A percentile compares a stretch with the other conserved stretches of the same genome.
phyloP scores from a whole-genome alignment of 1,140 invertebrate genomes.

The Drosophila asahinai region DNA sequence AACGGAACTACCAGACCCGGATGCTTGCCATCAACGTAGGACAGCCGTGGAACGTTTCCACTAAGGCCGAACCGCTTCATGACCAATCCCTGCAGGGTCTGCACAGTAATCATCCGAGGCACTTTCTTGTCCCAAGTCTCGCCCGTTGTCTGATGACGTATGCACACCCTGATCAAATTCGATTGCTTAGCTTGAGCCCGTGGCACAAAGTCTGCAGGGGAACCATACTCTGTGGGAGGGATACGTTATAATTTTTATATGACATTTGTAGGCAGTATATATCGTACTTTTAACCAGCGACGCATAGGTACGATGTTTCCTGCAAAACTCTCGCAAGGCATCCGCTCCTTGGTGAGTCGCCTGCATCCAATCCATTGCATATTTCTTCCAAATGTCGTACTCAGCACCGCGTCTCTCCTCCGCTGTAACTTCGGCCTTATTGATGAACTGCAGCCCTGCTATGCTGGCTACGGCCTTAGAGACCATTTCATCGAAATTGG shows the following conservation, averaged over 20 bases:
- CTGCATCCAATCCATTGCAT: conserved; percentile 90
- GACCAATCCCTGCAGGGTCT: conserved; percentile 88
- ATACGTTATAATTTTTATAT: conserved; percentile 1
- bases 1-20: conserved; percentile 90
- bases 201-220: conserved; percentile 90
- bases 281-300: conserved; percentile 86
- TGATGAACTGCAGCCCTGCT: conserved; percentile 86
- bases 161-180: conserved; percentile 89
- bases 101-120: conserved; percentile 91
- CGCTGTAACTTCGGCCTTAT: conserved; percentile 88
- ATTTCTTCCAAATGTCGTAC: conserved; percentile 94
- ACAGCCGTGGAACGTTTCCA: conserved; percentile 84
- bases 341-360: conserved; percentile 85
- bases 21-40: conserved; percentile 86
- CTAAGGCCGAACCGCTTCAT: conserved; percentile 70
- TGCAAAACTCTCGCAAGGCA: conserved; percentile 87
- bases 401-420: conserved; percentile 93
- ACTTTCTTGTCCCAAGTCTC: conserved; percentile 89
- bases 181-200: conserved; percentile 86
- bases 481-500: conserved; percentile 88
- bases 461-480: conserved; percentile 79
- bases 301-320: conserved; percentile 91
- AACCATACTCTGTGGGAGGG: conserved; percentile 89
- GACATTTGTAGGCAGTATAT: not conserved
- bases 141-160: conserved; percentile 87